A percentile compares a stretch with the other conserved stretches of the same genome.
Conservation (phyloP, 2,113 vertebrate genomes). For the Dinomys branickii region DNA sequence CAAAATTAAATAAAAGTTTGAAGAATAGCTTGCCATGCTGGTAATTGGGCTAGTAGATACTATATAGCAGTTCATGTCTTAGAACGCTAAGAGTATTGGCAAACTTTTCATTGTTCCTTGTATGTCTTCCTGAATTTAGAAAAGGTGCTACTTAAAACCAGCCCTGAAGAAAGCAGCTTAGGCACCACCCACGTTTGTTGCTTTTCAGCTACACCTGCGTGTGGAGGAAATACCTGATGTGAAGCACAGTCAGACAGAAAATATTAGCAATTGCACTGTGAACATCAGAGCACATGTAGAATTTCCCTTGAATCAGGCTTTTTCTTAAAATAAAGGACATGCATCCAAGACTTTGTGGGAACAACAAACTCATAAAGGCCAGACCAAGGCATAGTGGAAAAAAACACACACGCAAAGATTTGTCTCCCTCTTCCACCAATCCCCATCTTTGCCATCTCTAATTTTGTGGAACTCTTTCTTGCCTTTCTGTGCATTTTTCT, state of each 20-base stretch:
- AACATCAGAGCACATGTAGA: constrained; percentile 47
- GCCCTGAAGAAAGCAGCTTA: not conserved
- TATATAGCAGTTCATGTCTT: not conserved
- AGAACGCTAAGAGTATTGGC: not conserved
- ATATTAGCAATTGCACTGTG: not conserved
- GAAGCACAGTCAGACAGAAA: not conserved
- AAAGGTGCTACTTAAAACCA: not conserved
- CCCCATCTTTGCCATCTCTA: not conserved
- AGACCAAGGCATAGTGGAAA: constrained; percentile 2
- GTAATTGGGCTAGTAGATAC: not conserved
- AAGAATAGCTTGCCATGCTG: not conserved
- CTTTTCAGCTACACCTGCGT: not conserved
- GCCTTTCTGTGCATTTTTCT: constrained; percentile 67
- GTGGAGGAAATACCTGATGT: not conserved
- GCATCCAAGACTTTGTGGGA: constrained; percentile 46
- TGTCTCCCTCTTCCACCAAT: not conserved
- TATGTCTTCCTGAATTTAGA: not conserved
- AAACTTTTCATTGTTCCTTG: not conserved
- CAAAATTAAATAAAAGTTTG: not conserved
- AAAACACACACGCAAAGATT: not conserved
- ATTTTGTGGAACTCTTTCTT: constrained; percentile 71
- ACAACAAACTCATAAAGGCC: not conserved
- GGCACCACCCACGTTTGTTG: not conserved
- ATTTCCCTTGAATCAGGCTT: constrained; percentile 72
- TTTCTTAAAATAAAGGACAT: constrained; percentile 25